Base-by-base conservation (phyloP, 1,140 invertebrate species). In the Aplysia californica region DNA sequence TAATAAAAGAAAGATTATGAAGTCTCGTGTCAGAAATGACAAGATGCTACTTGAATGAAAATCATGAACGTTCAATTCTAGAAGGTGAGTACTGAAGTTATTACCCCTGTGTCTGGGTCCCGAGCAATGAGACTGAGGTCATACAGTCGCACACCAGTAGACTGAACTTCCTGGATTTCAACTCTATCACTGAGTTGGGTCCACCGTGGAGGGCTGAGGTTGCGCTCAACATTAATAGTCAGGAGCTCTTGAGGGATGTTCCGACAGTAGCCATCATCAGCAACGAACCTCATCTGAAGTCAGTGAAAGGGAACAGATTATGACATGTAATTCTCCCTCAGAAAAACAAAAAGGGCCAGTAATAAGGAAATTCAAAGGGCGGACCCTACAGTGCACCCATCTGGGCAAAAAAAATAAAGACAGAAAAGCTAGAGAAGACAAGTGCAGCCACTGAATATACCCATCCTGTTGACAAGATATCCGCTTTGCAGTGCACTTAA, bases 241-340 rank as follows among this genome's bases (percentile, higher is more conserved):
- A 75, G 31, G 3, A 26, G 18, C 29, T 21, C 44, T 67, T 58
- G 18, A 15, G 36, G 41, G 76, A 64, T 2, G 74, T 68, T 26
- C 58, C 31, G 35, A 76, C 82, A 41, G 18, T 35, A 36, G 78
- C 77, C 38, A 79, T 76, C 64, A 21, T n/a, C 35, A 71, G 79
- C 44, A 35, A 66, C 23, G 80, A 77, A 26, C 50, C 78, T 71
- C 80, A 81, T 65, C 77, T 79, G 23, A 76, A 76, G 23, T 76
- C 68, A 70, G 76, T 55, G 29, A 69, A 74, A 35, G 39, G 35
- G 3, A 65, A 21, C 29, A 26, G 3, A 3, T 58, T 29, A 58
- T 64, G 39, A n/a, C 10, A 65, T 36, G 35, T 36, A 21, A 36
- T 36, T 3, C 33, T 36, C 23, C 61, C 21, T 35, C 2, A 10